Conservation (phyloP, 1,140 invertebrate species). For the Anastatus disparis region DNA sequence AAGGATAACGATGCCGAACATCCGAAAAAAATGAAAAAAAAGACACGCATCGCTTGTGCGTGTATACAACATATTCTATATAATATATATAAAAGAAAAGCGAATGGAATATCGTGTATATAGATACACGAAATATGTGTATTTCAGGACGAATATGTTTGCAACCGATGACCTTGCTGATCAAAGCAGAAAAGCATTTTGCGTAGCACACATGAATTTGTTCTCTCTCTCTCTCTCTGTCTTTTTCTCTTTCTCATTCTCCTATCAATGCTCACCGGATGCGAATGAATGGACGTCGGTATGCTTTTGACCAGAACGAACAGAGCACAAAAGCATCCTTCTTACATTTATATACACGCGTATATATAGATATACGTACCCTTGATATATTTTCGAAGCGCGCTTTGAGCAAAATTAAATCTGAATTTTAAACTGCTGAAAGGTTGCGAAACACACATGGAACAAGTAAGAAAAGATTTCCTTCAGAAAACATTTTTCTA, state of each 20-base stretch:
- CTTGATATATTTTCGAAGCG: too few relatives aligned
- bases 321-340: slow-evolving; percentile 38
- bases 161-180: slow-evolving; percentile 46
- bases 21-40: too few relatives aligned
- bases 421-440: background rate
- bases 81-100: too few relatives aligned
- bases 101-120: background rate
- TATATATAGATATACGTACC: too few relatives aligned
- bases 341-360: slow-evolving; percentile 21
- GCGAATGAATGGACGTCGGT: slow-evolving; percentile 54
- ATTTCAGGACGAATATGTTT: background rate
- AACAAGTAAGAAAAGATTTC: too few relatives aligned
- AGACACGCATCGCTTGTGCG: slow-evolving; percentile 17
- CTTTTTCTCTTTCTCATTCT: too few relatives aligned
- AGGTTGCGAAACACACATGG: background rate
- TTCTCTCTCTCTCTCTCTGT: too few relatives aligned
- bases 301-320: slow-evolving; percentile 48
- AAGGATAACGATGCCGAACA: slow-evolving; percentile 3
- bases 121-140: background rate
- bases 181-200: slow-evolving; percentile 48
- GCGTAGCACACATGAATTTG: slow-evolving; percentile 46
- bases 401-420: background rate
- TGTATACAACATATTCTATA: too few relatives aligned
- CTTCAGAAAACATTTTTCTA: too few relatives aligned
- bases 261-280: slow-evolving; percentile 55